Evolutionary conservation across 2,797 vertebrate species (phyloP), one percentile per base, ranked within the genome.

Genomic region (Gila robusta): DNA sequence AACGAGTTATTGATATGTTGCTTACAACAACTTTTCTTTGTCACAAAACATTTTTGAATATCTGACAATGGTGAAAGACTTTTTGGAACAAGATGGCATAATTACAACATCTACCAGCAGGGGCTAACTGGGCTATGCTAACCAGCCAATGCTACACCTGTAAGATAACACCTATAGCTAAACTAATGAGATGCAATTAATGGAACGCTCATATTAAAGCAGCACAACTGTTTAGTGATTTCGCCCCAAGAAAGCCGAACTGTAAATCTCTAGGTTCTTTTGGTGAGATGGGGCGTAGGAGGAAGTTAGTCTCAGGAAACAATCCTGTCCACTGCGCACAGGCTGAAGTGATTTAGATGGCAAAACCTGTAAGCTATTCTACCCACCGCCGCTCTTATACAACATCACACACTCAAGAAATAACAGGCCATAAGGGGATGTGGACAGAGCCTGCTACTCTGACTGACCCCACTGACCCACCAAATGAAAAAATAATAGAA

Each of bases 401-500:
- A 87, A 87, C 88, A 92, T 87, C 87, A 79, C 70, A 66, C 17
- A 26, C 88, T 91, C 91, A 88, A 87, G 93, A 91, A 93, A 90
- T 93, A 93, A 94, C 90, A 28, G 83, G 88, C 80, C 86, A 64
- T 70, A 88, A 89, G 84, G 73, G 84, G 85, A 92, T 88, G 88
- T 78, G 89, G 90, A 91, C 83, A 71, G 92, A 92, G 69, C 87
- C 77, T 44, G 83, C 67, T 82, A n/a, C 44, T 87, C 91, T 73
- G 88, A 86, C 79, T 91, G 91, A 92, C 88, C 90, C 89, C 90
- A 84, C 80, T 90, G 91, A 92, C 87, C 90, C 89, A 89, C 89
- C 90, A 92, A 92, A 93, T 90, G 83, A 91, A 90, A 90, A 92
- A 88, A 92, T 88, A 88, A 93, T 89, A 93, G 83, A 85, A 78